A percentile compares a stretch with the other conserved stretches of the same genome.
Conservation (phyloP, 2,888 invertebrate species). For the Congeria kusceri region DNA sequence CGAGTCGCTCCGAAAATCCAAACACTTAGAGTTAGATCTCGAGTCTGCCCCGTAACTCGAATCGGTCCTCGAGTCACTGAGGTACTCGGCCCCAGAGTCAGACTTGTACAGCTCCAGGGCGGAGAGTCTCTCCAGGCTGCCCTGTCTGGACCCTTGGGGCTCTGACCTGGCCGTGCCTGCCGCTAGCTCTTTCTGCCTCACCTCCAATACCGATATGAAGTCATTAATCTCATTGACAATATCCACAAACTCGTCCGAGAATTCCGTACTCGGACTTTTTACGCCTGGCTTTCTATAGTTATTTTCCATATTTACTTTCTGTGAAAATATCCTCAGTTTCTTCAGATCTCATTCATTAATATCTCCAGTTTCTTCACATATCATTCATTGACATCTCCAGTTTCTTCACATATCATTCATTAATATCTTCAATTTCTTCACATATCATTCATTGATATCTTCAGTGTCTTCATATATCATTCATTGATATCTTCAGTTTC, state of each 20-base stretch:
- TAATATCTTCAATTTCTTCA: no score
- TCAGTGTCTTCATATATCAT: no score
- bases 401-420: no score
- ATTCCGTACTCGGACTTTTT: conserved; percentile 71
- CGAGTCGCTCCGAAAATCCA: conserved; percentile 51
- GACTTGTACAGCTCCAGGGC: conserved; percentile 48
- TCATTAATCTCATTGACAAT: conserved; percentile 81
- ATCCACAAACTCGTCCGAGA: conserved; percentile 77
- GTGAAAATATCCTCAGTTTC: neutral
- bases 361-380: no score
- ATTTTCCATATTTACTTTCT: conserved; percentile 43
- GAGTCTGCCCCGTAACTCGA: conserved; percentile 56
- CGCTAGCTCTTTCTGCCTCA: conserved; percentile 63
- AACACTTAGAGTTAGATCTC: conserved; percentile 47
- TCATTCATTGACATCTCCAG: no score
- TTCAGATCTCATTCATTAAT: no score
- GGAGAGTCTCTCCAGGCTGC: conserved; percentile 47
- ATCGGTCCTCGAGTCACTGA: conserved; percentile 52
- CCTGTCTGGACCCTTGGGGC: conserved; percentile 42
- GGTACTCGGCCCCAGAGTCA: conserved; percentile 50
- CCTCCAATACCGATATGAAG: conserved; percentile 78
- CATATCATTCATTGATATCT: no score
- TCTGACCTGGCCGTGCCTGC: conserved; percentile 52
- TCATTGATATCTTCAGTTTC: no score
- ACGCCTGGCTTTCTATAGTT: conserved; percentile 46